These are phyloP conservation scores for Etheostoma cragini DNA, from an alignment of 2,113 vertebrate species.

Conservation along the genomic window DNA sequence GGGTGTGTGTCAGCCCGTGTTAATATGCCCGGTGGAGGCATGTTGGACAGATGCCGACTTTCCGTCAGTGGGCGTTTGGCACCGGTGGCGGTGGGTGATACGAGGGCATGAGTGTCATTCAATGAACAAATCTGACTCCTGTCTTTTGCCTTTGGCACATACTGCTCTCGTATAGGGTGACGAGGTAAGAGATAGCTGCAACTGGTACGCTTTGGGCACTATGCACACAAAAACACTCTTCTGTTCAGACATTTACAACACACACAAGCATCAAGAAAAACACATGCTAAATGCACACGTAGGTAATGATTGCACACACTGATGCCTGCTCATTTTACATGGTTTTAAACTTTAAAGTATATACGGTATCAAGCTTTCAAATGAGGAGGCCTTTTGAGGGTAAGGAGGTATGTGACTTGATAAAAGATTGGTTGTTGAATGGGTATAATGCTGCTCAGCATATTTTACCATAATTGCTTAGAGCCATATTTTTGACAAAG, in stretches of 20 bases:
- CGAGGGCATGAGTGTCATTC: constrained; percentile 38
- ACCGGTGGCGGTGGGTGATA: constrained; percentile 24
- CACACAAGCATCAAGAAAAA: neutral
- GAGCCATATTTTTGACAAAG: constrained; percentile 45
- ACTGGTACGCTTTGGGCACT: constrained; percentile 27
- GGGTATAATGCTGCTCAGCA: constrained; percentile 41
- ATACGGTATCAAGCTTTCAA: constrained; percentile 13
- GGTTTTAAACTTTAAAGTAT: constrained; percentile 19
- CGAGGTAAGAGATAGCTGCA: constrained; percentile 52
- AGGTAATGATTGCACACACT: constrained; percentile 37
- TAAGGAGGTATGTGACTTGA: constrained; percentile 36
- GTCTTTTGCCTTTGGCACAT: constrained; percentile 40
- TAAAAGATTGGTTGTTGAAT: constrained; percentile 39
- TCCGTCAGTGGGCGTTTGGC: constrained; percentile 59
- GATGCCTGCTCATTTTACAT: constrained; percentile 46
- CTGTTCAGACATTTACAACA: constrained; percentile 17
- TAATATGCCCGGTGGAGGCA: constrained; percentile 33
- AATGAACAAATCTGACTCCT: constrained; percentile 40
- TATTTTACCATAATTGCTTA: constrained; percentile 34
- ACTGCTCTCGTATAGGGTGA: constrained; percentile 48
- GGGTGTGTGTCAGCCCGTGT: constrained; percentile 24
- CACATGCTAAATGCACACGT: constrained; percentile 9
- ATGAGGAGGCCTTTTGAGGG: constrained; percentile 7
- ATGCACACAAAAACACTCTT: constrained; percentile 28
- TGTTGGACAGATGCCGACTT: constrained; percentile 63